A percentile compares a stretch with the other conserved stretches of the same genome.
Evolutionary conservation across 30 jellyfish, hydroid and myxozoan genomes (phyloP).

Genomic region (Haliclystus octoradiatus): DNA sequence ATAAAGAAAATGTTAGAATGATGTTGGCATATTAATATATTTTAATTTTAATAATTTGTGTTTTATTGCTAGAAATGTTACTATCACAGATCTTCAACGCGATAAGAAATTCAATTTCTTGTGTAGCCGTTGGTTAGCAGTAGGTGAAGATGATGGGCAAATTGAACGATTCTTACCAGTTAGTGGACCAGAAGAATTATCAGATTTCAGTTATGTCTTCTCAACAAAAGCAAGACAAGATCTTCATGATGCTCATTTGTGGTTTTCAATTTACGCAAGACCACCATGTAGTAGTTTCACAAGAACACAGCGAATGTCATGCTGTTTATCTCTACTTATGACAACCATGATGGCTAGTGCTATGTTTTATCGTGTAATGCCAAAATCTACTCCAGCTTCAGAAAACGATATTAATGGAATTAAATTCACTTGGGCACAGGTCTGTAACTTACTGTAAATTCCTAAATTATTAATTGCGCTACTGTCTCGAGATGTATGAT

Average conservation of each 20-base stretch:
- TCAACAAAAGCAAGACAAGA: conserved; percentile 68
- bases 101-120: conserved; percentile 66
- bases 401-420: conserved; percentile 70
- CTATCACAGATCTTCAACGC: conserved; percentile 67
- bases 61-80: conserved; percentile 51
- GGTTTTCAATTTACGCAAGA: conserved; percentile 96
- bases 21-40: too few species aligned
- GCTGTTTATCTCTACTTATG: conserved; percentile 70
- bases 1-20: too few species aligned
- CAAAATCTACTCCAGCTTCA: conserved; percentile 62
- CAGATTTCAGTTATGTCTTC: conserved; percentile 84
- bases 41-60: too few species aligned
- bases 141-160: conserved; percentile 72
- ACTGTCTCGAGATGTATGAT: too few species aligned
- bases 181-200: conserved; percentile 62
- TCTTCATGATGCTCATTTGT: conserved; percentile 68
- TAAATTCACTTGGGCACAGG: conserved; percentile 86
- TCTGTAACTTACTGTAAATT: conserved; percentile 8
- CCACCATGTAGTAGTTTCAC: conserved; percentile 92
- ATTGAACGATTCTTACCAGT: conserved; percentile 85
- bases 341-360: conserved; percentile 81
- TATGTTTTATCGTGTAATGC: conserved; percentile 50
- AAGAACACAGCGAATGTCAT: conserved; percentile 74
- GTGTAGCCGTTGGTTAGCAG: conserved; percentile 90
- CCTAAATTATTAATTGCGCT: too few species aligned